These are phyloP conservation scores for Trinorchestia longiramus DNA, from an alignment of 1,140 invertebrate species.

Conservation along the genomic window DNA sequence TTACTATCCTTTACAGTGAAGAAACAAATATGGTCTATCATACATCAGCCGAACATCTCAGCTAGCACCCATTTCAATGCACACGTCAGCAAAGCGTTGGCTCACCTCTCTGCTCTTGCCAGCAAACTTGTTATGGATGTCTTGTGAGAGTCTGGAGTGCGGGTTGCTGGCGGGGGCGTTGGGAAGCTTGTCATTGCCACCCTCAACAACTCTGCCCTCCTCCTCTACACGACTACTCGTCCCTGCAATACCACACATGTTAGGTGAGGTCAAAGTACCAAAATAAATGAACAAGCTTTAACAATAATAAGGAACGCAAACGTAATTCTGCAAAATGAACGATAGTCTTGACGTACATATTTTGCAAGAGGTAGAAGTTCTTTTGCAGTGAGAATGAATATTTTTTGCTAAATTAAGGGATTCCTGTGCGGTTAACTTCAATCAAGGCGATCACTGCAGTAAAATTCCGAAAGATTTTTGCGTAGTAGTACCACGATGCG, in stretches of 20 bases:
- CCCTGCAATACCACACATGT: neutral
- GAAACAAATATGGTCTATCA: neutral
- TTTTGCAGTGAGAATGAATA: no score
- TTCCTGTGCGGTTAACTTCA: no score
- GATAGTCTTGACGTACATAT: no score
- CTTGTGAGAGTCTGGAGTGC: constrained; percentile 71
- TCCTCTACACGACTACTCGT: constrained; percentile 59
- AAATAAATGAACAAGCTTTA: no score
- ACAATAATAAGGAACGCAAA: no score
- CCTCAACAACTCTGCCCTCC: constrained; percentile 66
- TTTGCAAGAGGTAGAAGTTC: no score
- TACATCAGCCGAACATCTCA: neutral
- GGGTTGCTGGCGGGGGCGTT: constrained; percentile 57
- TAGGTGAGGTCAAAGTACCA: neutral
- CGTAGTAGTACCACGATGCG: no score
- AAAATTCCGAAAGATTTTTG: no score
- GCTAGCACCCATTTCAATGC: neutral
- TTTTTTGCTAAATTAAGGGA: no score
- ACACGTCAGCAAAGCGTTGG: neutral
- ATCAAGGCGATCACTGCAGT: no score
- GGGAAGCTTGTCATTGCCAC: constrained; percentile 66
- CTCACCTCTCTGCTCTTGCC: constrained; percentile 82
- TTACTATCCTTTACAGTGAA: neutral
- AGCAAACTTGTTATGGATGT: constrained; percentile 82
- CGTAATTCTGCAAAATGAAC: no score